These are phyloP conservation scores for Lagorchestes hirsutus DNA, from an alignment of 2,797 vertebrate species.

Conservation along the genomic window DNA sequence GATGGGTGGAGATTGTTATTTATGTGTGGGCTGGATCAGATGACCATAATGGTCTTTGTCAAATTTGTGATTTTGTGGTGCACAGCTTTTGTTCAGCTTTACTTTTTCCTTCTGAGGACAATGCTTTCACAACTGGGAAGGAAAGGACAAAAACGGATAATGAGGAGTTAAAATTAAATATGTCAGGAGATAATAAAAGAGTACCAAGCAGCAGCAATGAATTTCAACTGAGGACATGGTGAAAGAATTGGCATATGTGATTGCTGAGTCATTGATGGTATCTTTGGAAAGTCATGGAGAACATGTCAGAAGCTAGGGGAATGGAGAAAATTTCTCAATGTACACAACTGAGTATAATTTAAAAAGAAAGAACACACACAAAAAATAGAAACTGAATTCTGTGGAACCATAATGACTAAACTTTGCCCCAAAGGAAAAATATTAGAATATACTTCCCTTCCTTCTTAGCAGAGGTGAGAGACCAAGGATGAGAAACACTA, in stretches of 20 bases:
- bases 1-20: not conserved
- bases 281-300: not conserved
- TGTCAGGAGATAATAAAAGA: not conserved
- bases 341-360: not conserved
- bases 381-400: not conserved
- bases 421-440: not conserved
- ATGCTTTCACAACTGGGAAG: not conserved
- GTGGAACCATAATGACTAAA: not conserved
- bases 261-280: not conserved
- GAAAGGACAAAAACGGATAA: not conserved
- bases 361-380: not conserved
- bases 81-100: not conserved
- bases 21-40: not conserved
- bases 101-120: not conserved
- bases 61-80: not conserved
- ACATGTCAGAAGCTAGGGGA: not conserved
- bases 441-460: not conserved
- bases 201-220: not conserved
- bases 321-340: not conserved
- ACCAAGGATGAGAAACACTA: not conserved
- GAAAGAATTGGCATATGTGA: not conserved
- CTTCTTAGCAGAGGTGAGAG: not conserved
- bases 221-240: not conserved
- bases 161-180: not conserved
- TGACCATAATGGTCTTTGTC: not conserved